Evolutionary conservation across 2,113 vertebrate species (phyloP), one percentile per base, ranked within the genome.

Genomic region (Rhynchopsitta pachyrhyncha): DNA sequence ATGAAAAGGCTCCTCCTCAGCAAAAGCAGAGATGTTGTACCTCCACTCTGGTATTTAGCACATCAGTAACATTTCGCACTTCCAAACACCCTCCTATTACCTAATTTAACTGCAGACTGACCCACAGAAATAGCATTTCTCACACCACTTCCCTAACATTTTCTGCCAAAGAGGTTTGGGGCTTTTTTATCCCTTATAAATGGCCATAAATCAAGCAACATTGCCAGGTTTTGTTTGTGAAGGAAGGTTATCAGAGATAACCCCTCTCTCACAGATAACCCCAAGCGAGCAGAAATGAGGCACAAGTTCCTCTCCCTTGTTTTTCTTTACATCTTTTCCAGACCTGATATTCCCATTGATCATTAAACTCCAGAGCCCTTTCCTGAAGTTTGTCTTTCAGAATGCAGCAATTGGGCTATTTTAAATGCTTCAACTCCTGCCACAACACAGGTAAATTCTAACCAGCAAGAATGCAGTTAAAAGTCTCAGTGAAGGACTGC

Each of bases 221-320:
- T 66, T 82, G 83, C 71, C 60, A 86, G 73, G 88, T 75, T 82
- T 41, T 94, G 92, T 95, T 96, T 96, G 93, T 79, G 64, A 81
- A 93, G 68, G 47, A 92, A 93, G 95, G 90, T 96, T 91, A 95
- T 75, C 86, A 82, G 86, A 92, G 93, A 96, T 97, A 97, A 96
- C 95, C 96, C 31, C 52, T 88, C 76, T 59, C 57, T 70, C 82
- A 75, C 79, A 93, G 93, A 96, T 96, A 97, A 97, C 96, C 95
- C 37, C 80, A 50, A 75, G 50, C 9, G n/a, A 86, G 44, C 39
- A 92, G 88, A 95, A 92, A 74, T 39, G 55, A 92, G 69, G 73
- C 89, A 71, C 73, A 69, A 91, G 91, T 89, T 96, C 73, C 68
- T 90, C 59, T 91, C 59, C 64, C 33, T 94, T 90, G 52, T 93